A percentile compares a stretch with the other conserved stretches of the same genome.
These are phyloP conservation scores for Buathra laborator DNA, from an alignment of 2,888 invertebrate genomes.

Conservation along the genomic window DNA sequence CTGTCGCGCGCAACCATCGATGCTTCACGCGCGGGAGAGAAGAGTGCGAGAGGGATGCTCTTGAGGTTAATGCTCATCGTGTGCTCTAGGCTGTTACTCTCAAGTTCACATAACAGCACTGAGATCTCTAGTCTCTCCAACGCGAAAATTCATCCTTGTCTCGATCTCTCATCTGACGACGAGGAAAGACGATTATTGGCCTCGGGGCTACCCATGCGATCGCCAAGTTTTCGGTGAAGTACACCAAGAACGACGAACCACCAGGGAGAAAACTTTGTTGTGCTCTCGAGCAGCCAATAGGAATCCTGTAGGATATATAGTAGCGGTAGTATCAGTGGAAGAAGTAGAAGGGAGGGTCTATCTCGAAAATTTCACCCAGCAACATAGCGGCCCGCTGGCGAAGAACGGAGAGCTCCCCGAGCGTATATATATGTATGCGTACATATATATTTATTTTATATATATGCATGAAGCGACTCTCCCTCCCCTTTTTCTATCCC, in stretches of 20 bases:
- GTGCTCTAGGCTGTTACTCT: constrained; percentile 27
- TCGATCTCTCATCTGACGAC: constrained; percentile 36
- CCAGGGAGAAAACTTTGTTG: constrained; percentile 54
- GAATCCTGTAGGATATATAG: constrained; percentile 1
- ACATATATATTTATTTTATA: background rate
- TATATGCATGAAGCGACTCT: constrained; percentile 32
- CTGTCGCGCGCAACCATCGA: background rate
- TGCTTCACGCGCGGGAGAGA: background rate
- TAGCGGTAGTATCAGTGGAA: constrained; percentile 7
- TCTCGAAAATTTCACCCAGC: constrained; percentile 4
- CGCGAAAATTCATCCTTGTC: constrained; percentile 33
- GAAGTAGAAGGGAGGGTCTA: background rate
- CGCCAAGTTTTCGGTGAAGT: constrained; percentile 57
- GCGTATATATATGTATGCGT: background rate
- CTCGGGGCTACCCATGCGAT: constrained; percentile 44
- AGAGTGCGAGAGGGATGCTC: constrained; percentile 1
- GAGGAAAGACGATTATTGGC: constrained; percentile 35
- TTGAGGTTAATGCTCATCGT: constrained; percentile 40
- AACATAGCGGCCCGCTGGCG: background rate
- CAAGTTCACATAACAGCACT: background rate
- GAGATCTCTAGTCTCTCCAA: constrained; percentile 1
- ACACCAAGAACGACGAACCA: constrained; percentile 44
- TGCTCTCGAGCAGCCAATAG: constrained; percentile 27
- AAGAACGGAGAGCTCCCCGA: background rate
- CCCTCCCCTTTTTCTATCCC: constrained; percentile 11